Base-by-base conservation (phyloP, 2,888 invertebrate genomes). In the Phragmatobia fuliginosa region DNA sequence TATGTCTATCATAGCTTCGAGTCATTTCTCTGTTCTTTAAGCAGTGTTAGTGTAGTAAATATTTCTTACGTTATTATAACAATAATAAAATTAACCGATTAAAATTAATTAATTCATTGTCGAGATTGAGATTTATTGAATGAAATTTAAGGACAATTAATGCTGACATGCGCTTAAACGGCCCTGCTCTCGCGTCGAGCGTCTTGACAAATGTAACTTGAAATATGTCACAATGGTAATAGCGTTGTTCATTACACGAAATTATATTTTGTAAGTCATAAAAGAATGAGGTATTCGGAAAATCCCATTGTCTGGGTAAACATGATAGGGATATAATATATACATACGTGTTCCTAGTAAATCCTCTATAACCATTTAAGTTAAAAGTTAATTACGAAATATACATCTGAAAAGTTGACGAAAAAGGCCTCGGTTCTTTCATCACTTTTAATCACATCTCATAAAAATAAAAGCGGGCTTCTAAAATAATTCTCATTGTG, bases 121-220 rank as follows among this genome's bases (percentile, higher is more conserved):
- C 83, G 80, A 80, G 79, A 75, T 79, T 78, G 81, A 85, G 85
- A 90, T 90, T 88, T 88, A 88, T 87, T 78, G 79, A 71, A 73
- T 75, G 79, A 86, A 85, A 87, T 88, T 87, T 86, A 86, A 87
- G 83, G 85, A 77, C 82, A 89, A 88, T 91, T 89, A 88, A 88
- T 82, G 75, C 85, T 84, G 85, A 86, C 85, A 78, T 76, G 72
- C 68, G 77, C 75, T 84, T 81, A 85, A 87, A 84, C 79, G 79
- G 65, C 38, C 64, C 58, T 79, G 85, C 78, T 81, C 85, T 84
- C 74, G 83, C 84, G 71, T 77, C 77, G 80, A 77, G 77, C 70
- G 72, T 79, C 82, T 77, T 86, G 85, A 90, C 86, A 88, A 86
- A 89, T 87, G 85, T 90, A 85, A 87, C 78, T 79, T 81, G 74